Evolutionary conservation across 92 coral and sea anemone species (phyloP).

Genomic region (Micromussa lordhowensis): DNA sequence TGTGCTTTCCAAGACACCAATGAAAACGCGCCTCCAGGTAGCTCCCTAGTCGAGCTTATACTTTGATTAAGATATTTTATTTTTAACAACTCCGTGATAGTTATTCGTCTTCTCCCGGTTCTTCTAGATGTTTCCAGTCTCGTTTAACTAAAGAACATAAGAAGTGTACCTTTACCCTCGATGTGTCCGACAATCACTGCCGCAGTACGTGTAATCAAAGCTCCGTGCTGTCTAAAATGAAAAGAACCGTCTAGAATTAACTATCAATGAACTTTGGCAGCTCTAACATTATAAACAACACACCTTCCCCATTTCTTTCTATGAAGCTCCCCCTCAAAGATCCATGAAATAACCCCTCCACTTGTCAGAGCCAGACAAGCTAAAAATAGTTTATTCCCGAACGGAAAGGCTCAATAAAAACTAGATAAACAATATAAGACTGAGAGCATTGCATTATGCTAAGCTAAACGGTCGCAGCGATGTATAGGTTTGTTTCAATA

Average conservation of each 20-base stretch:
- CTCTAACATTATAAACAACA: not conserved
- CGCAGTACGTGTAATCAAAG: not conserved
- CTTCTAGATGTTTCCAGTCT: no score
- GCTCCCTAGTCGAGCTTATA: not conserved
- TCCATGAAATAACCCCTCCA: not conserved
- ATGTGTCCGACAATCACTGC: no score
- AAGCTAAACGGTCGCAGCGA: not conserved
- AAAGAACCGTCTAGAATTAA: not conserved
- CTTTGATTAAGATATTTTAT: no score
- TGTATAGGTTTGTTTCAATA: not conserved
- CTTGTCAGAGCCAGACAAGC: not conserved
- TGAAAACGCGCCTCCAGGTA: not conserved
- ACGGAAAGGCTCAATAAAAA: not conserved
- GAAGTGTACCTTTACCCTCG: no score
- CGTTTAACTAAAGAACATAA: no score
- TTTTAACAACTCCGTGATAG: not conserved
- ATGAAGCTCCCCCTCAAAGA: not conserved
- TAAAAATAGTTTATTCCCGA: not conserved
- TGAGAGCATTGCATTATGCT: not conserved
- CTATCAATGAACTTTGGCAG: not conserved
- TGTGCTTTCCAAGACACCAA: not conserved
- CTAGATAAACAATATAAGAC: not conserved
- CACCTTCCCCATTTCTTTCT: not conserved
- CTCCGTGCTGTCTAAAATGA: not conserved
- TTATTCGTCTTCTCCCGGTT: not conserved